Percentiles rank a stretch among this genome's conserved stretches.
Conservation (phyloP, 1,140 invertebrate genomes). For the Drosophila lini region DNA sequence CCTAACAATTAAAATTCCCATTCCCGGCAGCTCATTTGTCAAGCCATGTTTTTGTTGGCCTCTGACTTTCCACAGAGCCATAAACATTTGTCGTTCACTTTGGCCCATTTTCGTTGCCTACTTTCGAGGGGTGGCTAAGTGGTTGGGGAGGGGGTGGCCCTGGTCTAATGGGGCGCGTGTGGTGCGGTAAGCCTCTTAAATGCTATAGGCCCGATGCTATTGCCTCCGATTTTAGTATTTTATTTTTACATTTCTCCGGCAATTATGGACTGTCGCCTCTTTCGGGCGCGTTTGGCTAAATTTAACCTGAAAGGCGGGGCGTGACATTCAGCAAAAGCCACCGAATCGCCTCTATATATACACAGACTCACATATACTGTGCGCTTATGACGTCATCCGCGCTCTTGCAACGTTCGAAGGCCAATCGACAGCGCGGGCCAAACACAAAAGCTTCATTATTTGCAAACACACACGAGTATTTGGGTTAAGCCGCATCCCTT, state of each 20-base stretch:
- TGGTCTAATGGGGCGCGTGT: slow-evolving; percentile 34
- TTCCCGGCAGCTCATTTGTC: slow-evolving; percentile 40
- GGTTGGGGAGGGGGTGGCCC: not conserved
- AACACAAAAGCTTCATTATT: slow-evolving; percentile 52
- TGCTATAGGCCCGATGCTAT: slow-evolving; percentile 25
- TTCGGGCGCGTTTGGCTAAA: slow-evolving; percentile 28
- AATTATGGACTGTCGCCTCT: slow-evolving; percentile 49
- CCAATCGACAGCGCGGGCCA: slow-evolving; percentile 28
- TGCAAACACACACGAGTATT: slow-evolving; percentile 42
- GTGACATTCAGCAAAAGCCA: slow-evolving; percentile 46
- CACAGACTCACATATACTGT: not conserved
- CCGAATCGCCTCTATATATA: slow-evolving; percentile 19
- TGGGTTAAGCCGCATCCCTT: slow-evolving; percentile 46
- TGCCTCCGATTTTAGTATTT: slow-evolving; percentile 39
- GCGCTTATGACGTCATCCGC: slow-evolving; percentile 48
- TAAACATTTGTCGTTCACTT: slow-evolving; percentile 43
- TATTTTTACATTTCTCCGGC: slow-evolving; percentile 43
- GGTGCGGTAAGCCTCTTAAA: slow-evolving; percentile 50
- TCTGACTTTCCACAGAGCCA: slow-evolving; percentile 30
- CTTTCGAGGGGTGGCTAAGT: slow-evolving; percentile 31
- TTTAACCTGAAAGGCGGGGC: slow-evolving; percentile 41
- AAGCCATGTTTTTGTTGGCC: slow-evolving; percentile 33
- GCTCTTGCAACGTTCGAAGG: slow-evolving; percentile 49
- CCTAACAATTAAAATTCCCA: slow-evolving; percentile 41
- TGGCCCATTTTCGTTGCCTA: slow-evolving; percentile 56